Evolutionary conservation across 2,797 vertebrate species (phyloP).

Genomic region (Microctenopoma lineatum): DNA sequence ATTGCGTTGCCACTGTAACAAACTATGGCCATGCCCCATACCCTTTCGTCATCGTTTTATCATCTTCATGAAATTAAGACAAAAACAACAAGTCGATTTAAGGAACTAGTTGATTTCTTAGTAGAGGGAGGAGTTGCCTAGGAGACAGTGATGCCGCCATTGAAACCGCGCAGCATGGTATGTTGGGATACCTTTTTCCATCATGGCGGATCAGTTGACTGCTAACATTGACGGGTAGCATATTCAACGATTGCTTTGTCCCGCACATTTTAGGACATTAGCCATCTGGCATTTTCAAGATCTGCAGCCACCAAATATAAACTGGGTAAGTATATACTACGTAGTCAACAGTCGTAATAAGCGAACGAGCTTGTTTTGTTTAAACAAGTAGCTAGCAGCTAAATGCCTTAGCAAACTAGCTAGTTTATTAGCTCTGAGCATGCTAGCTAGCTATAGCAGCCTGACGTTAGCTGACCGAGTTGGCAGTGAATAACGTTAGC

Average conservation of each 20-base stretch:
- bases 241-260: conserved; percentile 51
- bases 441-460: conserved; percentile 53
- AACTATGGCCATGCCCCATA: too few species aligned
- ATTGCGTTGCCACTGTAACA: too few species aligned
- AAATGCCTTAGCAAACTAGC: conserved; percentile 25
- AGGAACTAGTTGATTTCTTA: too few species aligned
- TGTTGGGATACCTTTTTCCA: conserved; percentile 70
- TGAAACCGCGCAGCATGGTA: conserved; percentile 73
- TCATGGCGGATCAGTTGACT: conserved; percentile 76
- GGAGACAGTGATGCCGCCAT: conserved; percentile 73
- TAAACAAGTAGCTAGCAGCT: conserved; percentile 1
- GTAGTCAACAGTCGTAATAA: accelerated
- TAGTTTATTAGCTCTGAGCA: conserved; percentile 16
- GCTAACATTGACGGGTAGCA: conserved; percentile 69
- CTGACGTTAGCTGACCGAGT: conserved; percentile 23
- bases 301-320: conserved; percentile 2
- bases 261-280: conserved; percentile 7
- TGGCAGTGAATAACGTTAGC: not conserved
- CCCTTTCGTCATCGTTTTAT: too few species aligned
- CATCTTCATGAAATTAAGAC: too few species aligned
- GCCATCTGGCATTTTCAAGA: not conserved
- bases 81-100: too few species aligned
- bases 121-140: conserved; percentile 54
- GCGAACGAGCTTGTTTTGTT: not conserved
- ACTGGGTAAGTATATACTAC: conserved; percentile 40